Conservation (phyloP, 2,113 vertebrate genomes). For the Dicerorhinus sumatrensis region DNA sequence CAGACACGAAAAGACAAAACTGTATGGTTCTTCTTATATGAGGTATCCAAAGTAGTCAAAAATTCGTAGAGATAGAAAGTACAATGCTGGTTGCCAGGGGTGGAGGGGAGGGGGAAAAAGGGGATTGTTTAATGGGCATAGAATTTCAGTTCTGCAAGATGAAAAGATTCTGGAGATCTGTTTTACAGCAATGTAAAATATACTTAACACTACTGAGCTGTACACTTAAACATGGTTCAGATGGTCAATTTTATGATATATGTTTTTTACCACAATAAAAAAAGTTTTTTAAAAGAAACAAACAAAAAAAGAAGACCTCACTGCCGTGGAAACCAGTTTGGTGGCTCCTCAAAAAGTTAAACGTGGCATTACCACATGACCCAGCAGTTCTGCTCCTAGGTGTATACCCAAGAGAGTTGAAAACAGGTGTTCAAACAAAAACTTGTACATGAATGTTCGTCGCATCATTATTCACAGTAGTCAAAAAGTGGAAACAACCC, state of each 20-base stretch:
- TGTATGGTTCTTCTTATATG: fast-evolving
- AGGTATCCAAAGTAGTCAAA: background rate
- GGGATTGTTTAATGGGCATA: background rate
- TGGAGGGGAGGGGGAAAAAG: fast-evolving
- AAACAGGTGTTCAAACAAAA: background rate
- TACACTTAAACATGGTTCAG: background rate
- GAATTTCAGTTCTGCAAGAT: background rate
- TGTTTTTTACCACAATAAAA: background rate
- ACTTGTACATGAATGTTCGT: fast-evolving
- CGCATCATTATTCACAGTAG: background rate
- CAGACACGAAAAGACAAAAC: too few species aligned
- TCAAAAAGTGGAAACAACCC: background rate
- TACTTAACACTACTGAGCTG: background rate
- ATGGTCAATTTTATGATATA: background rate
- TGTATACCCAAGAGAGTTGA: background rate
- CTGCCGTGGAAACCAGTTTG: background rate
- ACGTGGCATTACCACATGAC: background rate
- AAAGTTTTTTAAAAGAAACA: background rate
- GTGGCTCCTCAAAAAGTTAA: background rate
- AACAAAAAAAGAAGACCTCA: background rate
- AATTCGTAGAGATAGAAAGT: background rate
- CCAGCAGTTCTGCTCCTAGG: background rate
- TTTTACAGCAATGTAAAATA: background rate
- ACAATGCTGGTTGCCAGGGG: fast-evolving
- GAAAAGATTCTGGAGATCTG: background rate